These are phyloP conservation scores for Sebastolobus altivelis DNA, from an alignment of 2,797 vertebrate genomes.

Conservation along the genomic window DNA sequence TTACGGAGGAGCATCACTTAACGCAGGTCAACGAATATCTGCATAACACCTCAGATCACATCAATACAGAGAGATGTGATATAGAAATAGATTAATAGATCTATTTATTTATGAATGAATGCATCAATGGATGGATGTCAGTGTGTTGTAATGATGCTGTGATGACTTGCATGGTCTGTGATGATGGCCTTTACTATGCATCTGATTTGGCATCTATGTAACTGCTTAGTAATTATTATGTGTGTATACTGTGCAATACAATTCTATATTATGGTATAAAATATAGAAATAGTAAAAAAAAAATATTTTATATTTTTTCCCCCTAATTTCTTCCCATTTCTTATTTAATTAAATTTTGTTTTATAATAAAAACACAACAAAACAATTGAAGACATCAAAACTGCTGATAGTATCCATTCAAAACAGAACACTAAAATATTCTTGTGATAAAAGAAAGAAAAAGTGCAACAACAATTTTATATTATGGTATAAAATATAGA, in stretches of 20 bases:
- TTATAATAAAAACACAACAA: not conserved
- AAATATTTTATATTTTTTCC: not conserved
- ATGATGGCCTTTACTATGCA: not conserved
- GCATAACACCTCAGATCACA: not conserved
- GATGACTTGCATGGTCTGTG: not conserved
- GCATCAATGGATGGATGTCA: not conserved
- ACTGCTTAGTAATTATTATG: not conserved
- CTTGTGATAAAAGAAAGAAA: not conserved
- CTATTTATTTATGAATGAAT: not conserved
- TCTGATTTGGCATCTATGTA: not conserved
- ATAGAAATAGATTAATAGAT: not conserved
- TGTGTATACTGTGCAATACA: not conserved
- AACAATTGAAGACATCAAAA: not conserved
- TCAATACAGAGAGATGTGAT: not conserved
- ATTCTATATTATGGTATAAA: not conserved
- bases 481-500: not conserved
- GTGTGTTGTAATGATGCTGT: not conserved
- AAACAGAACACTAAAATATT: not conserved
- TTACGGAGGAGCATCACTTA: slow-evolving; percentile 50
- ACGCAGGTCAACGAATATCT: slow-evolving; percentile 34
- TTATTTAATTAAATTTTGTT: not conserved
- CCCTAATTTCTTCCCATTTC: not conserved
- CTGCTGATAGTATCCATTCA: not conserved
- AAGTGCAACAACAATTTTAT: no score
- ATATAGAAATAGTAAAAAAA: not conserved